phyloP scores from a whole-genome alignment of 2,888 invertebrate genomes.

The Drosophila mimetica region DNA sequence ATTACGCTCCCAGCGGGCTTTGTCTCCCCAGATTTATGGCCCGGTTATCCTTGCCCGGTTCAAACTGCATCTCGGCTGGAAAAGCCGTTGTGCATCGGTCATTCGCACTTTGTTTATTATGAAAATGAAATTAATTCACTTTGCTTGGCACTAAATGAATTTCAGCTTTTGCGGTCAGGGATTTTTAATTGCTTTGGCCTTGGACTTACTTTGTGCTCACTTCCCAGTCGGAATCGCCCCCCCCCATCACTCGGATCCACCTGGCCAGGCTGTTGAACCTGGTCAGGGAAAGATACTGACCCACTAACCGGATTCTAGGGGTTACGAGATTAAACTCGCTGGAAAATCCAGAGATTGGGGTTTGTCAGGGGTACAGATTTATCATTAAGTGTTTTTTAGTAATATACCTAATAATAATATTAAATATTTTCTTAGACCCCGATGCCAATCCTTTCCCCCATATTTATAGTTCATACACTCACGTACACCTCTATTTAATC shows the following conservation, averaged over 20 bases:
- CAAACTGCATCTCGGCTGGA: conserved; percentile 15
- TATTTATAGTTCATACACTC: neutral
- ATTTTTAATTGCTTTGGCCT: conserved; percentile 59
- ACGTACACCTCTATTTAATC: neutral
- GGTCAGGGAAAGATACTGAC: conserved; percentile 12
- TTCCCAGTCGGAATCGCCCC: conserved; percentile 12
- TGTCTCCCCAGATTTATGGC: conserved; percentile 17
- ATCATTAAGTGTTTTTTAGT: no score
- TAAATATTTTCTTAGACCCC: no score
- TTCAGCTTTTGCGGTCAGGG: conserved; percentile 61
- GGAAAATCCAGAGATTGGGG: neutral
- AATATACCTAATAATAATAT: no score
- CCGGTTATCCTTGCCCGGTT: conserved; percentile 16
- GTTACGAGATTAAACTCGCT: neutral
- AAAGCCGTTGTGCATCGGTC: conserved; percentile 8
- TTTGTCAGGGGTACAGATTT: no score
- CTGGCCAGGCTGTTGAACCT: conserved; percentile 9
- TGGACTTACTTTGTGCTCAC: conserved; percentile 51
- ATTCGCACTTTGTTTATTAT: conserved; percentile 60
- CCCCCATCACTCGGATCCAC: conserved; percentile 10
- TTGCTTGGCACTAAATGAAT: conserved; percentile 56
- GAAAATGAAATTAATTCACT: conserved; percentile 63
- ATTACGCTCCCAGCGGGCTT: conserved; percentile 7
- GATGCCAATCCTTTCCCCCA: neutral
- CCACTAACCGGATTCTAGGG: conserved; percentile 9